A percentile compares a stretch with the other conserved stretches of the same genome.
These are phyloP conservation scores for Globodera rostochiensis DNA, from an alignment of 1,140 invertebrate species.

Conservation along the genomic window DNA sequence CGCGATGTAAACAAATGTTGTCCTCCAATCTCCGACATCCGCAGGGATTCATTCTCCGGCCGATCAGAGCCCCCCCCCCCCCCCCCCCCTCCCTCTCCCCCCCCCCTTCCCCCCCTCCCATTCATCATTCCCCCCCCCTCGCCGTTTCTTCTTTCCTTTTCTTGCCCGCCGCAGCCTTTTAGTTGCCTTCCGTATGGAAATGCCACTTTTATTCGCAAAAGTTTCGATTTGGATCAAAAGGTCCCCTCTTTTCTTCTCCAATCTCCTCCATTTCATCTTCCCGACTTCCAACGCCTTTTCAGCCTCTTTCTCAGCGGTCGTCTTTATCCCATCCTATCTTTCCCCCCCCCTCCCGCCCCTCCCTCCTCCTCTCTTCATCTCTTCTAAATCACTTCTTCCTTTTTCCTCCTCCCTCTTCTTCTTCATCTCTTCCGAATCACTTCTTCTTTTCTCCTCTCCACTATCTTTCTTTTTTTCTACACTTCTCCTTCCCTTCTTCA, in stretches of 20 bases:
- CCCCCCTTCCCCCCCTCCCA: background rate
- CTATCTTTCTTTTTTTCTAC: background rate
- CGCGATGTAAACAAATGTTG: conserved; percentile 19
- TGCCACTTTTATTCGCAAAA: background rate
- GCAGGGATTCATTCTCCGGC: background rate
- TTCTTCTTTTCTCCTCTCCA: too few relatives aligned
- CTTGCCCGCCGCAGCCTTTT: background rate
- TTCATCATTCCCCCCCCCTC: background rate
- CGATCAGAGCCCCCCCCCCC: background rate
- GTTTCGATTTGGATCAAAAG: background rate
- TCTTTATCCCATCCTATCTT: background rate
- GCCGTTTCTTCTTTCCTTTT: background rate
- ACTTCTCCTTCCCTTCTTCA: background rate
- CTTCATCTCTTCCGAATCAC: too few relatives aligned
- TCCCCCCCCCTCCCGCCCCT: background rate
- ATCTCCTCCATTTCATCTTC: background rate
- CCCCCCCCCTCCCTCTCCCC: background rate
- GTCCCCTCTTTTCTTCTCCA: too few relatives aligned
- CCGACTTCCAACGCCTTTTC: background rate
- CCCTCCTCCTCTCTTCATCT: background rate
- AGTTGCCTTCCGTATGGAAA: background rate
- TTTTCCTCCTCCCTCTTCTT: background rate
- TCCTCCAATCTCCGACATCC: background rate
- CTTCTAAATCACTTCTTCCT: background rate
- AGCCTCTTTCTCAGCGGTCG: background rate